A percentile compares a stretch with the other conserved stretches of the same genome.
These are phyloP conservation scores for Calypte anna DNA, from an alignment of 2,113 vertebrate species.

Conservation along the genomic window DNA sequence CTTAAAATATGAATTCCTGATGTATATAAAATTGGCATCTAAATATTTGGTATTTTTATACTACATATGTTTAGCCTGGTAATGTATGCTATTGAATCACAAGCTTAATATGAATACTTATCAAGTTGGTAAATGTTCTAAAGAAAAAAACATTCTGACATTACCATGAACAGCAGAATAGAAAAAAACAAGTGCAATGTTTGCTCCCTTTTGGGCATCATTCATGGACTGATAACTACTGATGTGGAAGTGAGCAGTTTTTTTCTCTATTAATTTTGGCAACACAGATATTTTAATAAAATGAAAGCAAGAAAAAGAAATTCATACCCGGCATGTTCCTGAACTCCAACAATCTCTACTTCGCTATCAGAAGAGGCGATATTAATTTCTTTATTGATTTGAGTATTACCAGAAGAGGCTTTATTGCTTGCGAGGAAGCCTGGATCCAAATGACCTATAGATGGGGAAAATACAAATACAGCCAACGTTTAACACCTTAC, in stretches of 20 bases:
- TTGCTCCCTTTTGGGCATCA: background rate
- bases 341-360: constrained; percentile 96
- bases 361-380: constrained; percentile 93
- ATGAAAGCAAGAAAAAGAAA: background rate
- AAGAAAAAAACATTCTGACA: background rate
- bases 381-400: constrained; percentile 88
- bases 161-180: background rate
- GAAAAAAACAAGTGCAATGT: background rate
- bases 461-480: constrained; percentile 10
- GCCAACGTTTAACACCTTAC: background rate
- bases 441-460: constrained; percentile 85
- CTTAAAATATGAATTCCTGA: background rate
- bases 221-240: background rate
- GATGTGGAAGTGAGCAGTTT: background rate
- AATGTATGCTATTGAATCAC: background rate
- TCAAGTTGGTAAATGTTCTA: background rate
- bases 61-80: background rate
- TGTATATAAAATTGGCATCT: background rate
- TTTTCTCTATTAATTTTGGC: background rate
- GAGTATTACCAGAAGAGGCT: constrained; percentile 68
- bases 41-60: background rate
- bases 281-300: background rate
- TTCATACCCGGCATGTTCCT: constrained; percentile 90
- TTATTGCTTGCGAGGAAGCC: constrained; percentile 81
- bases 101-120: background rate